Evolutionary conservation across 2,888 invertebrate genomes (phyloP).

Genomic region (Conomelus anceps): DNA sequence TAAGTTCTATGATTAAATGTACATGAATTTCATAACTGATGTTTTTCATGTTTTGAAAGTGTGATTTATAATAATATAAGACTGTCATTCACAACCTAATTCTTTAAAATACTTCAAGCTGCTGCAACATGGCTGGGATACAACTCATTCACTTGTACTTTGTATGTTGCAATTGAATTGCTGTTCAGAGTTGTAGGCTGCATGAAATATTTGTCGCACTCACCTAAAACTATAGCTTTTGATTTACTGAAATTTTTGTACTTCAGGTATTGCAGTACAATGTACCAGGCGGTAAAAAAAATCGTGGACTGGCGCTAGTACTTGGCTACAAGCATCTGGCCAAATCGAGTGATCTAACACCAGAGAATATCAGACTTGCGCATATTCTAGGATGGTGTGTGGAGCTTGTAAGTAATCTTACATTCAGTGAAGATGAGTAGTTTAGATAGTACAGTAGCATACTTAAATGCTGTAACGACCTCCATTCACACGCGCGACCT

Average conservation of each 20-base stretch:
- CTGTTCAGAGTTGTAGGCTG: too few species aligned
- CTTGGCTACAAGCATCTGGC: constrained; percentile 68
- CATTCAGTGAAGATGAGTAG: neutral
- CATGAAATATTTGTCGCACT: too few species aligned
- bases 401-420: constrained; percentile 67
- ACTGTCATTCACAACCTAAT: too few species aligned
- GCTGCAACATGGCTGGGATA: too few species aligned
- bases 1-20: too few species aligned
- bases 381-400: constrained; percentile 90
- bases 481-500: neutral
- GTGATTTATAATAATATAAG: too few species aligned
- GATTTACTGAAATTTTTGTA: neutral
- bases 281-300: constrained; percentile 85
- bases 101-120: too few species aligned
- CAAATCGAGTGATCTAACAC: constrained; percentile 56
- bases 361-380: constrained; percentile 69
- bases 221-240: too few species aligned
- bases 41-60: too few species aligned
- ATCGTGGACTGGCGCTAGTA: constrained; percentile 65
- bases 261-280: constrained; percentile 80
- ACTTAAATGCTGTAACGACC: neutral
- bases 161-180: too few species aligned
- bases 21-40: too few species aligned
- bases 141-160: too few species aligned
- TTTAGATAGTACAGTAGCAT: neutral